Evolutionary conservation across 53 echinoderm and acorn worm genomes (phyloP).

Genomic region (Stichopus horrens): DNA sequence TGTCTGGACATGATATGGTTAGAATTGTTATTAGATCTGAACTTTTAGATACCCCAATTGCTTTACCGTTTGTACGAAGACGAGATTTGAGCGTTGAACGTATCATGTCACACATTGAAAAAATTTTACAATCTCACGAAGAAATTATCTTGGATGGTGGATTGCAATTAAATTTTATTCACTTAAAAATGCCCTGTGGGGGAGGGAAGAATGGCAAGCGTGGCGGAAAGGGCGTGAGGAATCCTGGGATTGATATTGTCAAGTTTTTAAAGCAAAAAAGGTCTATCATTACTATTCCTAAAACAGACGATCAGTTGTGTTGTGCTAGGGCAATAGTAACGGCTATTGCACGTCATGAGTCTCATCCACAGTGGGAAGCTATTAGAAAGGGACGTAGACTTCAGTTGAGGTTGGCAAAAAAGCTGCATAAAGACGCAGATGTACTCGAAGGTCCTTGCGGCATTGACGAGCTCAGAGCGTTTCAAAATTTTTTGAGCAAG

Average conservation of each 20-base stretch:
- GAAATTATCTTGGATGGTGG: constrained; percentile 34
- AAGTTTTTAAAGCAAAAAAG: not conserved
- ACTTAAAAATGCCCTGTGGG: constrained; percentile 40
- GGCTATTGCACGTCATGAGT: not conserved
- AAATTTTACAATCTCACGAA: constrained; percentile 38
- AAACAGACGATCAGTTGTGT: constrained; percentile 48
- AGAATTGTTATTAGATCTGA: too few species aligned
- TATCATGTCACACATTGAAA: not conserved
- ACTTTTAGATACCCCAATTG: not conserved
- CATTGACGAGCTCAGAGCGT: not conserved
- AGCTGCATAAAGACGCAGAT: constrained; percentile 46
- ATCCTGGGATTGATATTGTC: not conserved
- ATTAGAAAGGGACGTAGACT: not conserved
- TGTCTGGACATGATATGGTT: too few species aligned
- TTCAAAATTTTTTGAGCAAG: not conserved
- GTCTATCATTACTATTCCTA: constrained; percentile 1
- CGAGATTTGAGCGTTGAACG: constrained; percentile 6
- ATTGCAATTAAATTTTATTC: constrained; percentile 23
- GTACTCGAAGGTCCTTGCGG: not conserved
- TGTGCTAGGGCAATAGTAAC: constrained; percentile 47
- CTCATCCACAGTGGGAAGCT: not conserved
- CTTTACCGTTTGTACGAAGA: constrained; percentile 16
- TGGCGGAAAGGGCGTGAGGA: too few species aligned
- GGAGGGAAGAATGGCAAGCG: not conserved
- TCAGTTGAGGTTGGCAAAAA: constrained; percentile 39